These are phyloP conservation scores for Odontomachus brunneus DNA, from an alignment of 1,140 invertebrate species.

Conservation along the genomic window DNA sequence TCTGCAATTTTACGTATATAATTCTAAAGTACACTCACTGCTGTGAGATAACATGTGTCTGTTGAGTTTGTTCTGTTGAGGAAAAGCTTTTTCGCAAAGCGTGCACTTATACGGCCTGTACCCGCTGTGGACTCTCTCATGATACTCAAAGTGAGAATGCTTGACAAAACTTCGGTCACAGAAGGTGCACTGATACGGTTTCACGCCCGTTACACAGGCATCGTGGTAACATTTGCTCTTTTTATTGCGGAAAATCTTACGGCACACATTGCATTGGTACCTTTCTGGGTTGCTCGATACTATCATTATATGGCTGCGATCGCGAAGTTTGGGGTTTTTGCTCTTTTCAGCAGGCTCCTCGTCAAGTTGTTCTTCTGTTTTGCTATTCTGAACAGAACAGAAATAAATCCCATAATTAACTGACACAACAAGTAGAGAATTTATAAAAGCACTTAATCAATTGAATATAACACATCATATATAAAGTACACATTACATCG, in stretches of 20 bases:
- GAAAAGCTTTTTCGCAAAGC: conserved; percentile 87
- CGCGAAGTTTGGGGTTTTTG: conserved; percentile 63
- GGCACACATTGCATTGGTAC: conserved; percentile 79
- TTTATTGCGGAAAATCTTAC: conserved; percentile 80
- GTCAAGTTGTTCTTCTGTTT: neutral
- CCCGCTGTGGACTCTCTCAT: conserved; percentile 90
- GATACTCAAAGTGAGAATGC: conserved; percentile 83
- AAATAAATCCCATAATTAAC: neutral
- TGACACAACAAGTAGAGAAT: neutral
- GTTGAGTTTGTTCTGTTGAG: conserved; percentile 88
- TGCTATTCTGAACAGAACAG: conserved; percentile 1
- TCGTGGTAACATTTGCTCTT: conserved; percentile 81
- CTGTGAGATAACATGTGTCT: conserved; percentile 89
- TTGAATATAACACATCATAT: neutral
- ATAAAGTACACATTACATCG: neutral
- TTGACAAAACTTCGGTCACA: conserved; percentile 82
- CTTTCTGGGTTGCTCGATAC: conserved; percentile 76
- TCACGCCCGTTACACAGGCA: conserved; percentile 79
- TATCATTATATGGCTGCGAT: conserved; percentile 79
- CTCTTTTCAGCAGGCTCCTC: conserved; percentile 36
- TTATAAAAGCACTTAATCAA: conserved; percentile 12
- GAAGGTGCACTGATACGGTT: conserved; percentile 79
- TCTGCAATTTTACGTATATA: neutral
- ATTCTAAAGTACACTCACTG: conserved; percentile 67
- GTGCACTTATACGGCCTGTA: conserved; percentile 92